These are phyloP conservation scores for Eira barbara DNA, from an alignment of 2,113 vertebrate species.

Conservation along the genomic window DNA sequence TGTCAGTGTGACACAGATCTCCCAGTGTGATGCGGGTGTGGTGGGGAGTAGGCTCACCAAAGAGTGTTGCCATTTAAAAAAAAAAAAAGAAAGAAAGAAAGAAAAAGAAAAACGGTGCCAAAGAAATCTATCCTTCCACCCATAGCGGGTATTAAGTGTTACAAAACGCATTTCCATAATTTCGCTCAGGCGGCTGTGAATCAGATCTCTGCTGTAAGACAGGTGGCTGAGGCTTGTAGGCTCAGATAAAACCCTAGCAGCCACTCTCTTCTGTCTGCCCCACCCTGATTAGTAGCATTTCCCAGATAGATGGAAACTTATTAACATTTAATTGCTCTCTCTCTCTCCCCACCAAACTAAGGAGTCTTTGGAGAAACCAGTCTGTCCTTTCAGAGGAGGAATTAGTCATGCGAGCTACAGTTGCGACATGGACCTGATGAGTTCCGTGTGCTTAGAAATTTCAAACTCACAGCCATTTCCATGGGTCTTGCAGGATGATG, in stretches of 20 bases:
- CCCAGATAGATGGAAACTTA: constrained; percentile 33
- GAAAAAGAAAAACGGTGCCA: background rate
- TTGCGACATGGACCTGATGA: constrained; percentile 27
- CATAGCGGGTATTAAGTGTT: constrained; percentile 53
- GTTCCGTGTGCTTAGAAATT: background rate
- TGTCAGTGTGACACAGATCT: background rate
- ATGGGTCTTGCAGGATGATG: background rate
- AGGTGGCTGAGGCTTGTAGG: background rate
- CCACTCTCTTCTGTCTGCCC: constrained; percentile 6
- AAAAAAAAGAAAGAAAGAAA: background rate
- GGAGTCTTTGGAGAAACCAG: constrained; percentile 53
- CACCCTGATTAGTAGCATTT: constrained; percentile 51
- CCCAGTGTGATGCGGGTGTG: background rate
- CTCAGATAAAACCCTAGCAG: background rate
- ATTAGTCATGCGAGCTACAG: constrained; percentile 48
- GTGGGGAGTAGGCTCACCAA: background rate
- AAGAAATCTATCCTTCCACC: constrained; percentile 41
- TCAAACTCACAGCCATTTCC: background rate
- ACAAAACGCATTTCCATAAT: constrained; percentile 41
- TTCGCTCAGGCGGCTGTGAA: constrained; percentile 33
- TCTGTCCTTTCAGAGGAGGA: constrained; percentile 5
- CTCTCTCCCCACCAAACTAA: background rate
- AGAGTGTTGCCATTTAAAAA: background rate
- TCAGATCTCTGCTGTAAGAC: background rate
- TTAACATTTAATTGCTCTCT: constrained; percentile 19